These are phyloP conservation scores for Pogona vitticeps DNA, from an alignment of 2,113 vertebrate genomes.

Conservation along the genomic window DNA sequence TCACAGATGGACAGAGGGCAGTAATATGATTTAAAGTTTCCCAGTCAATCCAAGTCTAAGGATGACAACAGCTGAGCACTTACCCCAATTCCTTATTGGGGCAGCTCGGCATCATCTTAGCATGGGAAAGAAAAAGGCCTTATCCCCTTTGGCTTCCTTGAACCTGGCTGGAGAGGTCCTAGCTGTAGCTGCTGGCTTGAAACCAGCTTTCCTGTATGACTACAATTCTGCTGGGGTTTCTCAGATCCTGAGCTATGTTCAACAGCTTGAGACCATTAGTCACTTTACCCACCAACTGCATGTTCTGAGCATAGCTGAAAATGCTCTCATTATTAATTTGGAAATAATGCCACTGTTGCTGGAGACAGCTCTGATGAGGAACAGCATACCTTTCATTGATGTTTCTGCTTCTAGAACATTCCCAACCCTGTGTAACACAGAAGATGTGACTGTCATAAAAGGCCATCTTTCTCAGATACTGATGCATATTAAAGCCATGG, in stretches of 20 bases:
- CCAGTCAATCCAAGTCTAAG: not conserved
- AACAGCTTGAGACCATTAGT: conserved; percentile 70
- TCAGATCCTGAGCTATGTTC: conserved; percentile 81
- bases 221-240: conserved; percentile 68
- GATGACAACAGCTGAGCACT: conserved; percentile 43
- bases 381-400: conserved; percentile 74
- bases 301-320: conserved; percentile 76
- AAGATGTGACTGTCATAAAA: conserved; percentile 55
- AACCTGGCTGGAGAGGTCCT: conserved; percentile 82
- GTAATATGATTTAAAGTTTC: not conserved
- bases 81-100: conserved; percentile 72
- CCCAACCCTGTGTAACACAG: conserved; percentile 65
- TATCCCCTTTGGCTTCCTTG: conserved; percentile 71
- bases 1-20: not conserved
- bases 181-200: conserved; percentile 84
- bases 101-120: conserved; percentile 77
- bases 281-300: conserved; percentile 73
- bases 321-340: conserved; percentile 76
- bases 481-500: conserved; percentile 59
- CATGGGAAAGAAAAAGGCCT: conserved; percentile 62
- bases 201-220: conserved; percentile 88
- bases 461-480: conserved; percentile 67
- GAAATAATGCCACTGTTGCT: conserved; percentile 64
- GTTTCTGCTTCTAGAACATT: conserved; percentile 71
- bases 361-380: conserved; percentile 56